phyloP scores from a whole-genome alignment of 2,797 vertebrate genomes.

The Etheostoma perlongum region DNA sequence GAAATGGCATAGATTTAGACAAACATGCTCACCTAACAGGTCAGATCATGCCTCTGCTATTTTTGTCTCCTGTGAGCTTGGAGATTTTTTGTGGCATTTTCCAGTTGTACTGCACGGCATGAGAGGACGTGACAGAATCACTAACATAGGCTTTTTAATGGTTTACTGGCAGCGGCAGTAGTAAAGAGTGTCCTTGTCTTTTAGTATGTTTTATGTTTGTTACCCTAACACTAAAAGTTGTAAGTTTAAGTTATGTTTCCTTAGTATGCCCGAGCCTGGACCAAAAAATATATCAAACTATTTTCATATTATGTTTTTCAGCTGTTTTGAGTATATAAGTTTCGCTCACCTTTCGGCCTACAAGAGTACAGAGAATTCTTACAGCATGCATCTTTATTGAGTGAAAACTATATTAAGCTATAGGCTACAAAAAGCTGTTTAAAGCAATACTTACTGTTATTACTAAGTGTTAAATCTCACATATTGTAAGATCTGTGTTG shows the following conservation, averaged over 20 bases:
- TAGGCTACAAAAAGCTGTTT: background rate
- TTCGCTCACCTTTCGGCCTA: background rate
- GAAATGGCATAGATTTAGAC: slow-evolving; percentile 34
- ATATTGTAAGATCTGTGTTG: background rate
- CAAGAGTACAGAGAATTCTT: background rate
- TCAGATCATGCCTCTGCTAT: slow-evolving; percentile 48
- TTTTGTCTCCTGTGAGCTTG: slow-evolving; percentile 22
- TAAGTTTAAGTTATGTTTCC: background rate
- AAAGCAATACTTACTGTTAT: too few relatives aligned
- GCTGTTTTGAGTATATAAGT: background rate
- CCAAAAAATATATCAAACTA: background rate
- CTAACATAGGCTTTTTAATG: slow-evolving; percentile 1
- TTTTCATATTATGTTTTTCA: background rate
- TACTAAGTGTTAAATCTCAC: background rate
- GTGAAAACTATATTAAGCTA: too few relatives aligned
- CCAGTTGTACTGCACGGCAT: background rate
- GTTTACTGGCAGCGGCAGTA: slow-evolving; percentile 16
- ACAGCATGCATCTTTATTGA: background rate
- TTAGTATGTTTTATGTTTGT: slow-evolving; percentile 10
- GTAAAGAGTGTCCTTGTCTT: slow-evolving; percentile 7
- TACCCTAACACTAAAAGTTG: slow-evolving; percentile 6
- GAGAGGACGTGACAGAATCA: background rate
- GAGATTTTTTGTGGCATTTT: slow-evolving; percentile 28
- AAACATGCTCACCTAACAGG: slow-evolving; percentile 50
- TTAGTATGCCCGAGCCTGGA: background rate